Conservation (phyloP, 2,888 invertebrate genomes). For the Cantharis rufa region DNA sequence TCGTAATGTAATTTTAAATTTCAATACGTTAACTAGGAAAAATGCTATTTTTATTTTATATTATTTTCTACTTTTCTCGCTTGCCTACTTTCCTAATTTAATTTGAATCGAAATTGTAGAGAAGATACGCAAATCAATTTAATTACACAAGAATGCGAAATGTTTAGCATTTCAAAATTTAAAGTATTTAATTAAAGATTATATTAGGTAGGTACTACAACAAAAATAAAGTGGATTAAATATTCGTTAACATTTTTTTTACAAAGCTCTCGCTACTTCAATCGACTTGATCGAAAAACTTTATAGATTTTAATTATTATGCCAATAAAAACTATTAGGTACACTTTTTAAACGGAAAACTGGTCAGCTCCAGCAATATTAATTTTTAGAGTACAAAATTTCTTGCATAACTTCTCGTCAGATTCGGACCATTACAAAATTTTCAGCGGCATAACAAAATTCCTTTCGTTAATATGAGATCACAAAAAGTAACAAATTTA, state of each 20-base stretch:
- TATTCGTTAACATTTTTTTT: not conserved
- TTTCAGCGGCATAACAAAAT: no score
- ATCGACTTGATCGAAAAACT: not conserved
- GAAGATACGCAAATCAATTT: not conserved
- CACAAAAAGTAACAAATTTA: no score
- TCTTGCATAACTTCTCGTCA: not conserved
- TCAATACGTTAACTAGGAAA: constrained; percentile 7
- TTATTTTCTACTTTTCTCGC: not conserved
- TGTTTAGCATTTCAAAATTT: not conserved
- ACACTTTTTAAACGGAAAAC: not conserved
- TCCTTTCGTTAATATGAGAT: no score
- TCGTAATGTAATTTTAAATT: constrained; percentile 17
- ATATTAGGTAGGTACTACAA: not conserved
- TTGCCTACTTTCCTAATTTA: not conserved
- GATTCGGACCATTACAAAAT: no score
- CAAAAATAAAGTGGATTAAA: not conserved
- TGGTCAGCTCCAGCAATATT: not conserved
- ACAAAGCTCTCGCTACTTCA: not conserved
- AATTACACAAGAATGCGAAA: not conserved
- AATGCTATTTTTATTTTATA: not conserved
- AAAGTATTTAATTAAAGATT: not conserved
- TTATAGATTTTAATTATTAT: not conserved
- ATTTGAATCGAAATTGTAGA: constrained; percentile 1
- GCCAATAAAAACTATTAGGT: not conserved
- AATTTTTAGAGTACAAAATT: not conserved